Conservation (phyloP, 2,797 vertebrate genomes). For the Saxicola maurus region DNA sequence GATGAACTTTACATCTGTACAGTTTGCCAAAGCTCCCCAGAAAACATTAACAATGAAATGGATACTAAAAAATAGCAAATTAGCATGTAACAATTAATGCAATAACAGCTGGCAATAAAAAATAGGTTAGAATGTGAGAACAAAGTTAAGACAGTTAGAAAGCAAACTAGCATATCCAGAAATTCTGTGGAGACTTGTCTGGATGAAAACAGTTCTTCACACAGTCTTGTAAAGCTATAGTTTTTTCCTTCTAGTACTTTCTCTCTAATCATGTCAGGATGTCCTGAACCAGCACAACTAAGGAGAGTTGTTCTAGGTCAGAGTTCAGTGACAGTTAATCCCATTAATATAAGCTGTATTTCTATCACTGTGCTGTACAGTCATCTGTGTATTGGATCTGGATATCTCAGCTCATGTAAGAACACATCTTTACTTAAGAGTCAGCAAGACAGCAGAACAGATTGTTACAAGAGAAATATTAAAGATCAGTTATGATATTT, state of each 20-base stretch:
- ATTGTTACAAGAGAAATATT: not conserved
- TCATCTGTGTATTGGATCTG: not conserved
- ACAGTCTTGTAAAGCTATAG: not conserved
- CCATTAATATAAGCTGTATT: not conserved
- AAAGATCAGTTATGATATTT: not conserved
- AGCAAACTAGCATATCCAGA: not conserved
- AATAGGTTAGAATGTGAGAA: not conserved
- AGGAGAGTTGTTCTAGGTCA: not conserved
- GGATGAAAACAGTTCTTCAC: not conserved
- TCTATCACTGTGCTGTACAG: not conserved
- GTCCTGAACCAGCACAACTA: not conserved
- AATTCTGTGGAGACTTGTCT: not conserved
- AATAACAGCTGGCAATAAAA: not conserved
- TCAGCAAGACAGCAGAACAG: not conserved
- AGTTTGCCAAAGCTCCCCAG: not conserved
- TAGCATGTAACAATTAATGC: not conserved
- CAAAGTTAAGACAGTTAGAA: not conserved
- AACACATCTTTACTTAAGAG: not conserved
- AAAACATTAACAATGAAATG: not conserved
- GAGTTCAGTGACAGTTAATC: not conserved
- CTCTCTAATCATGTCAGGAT: not conserved
- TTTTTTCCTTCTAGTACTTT: not conserved
- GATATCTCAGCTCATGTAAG: not conserved
- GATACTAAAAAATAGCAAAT: not conserved
- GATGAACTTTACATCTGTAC: not conserved